Conservation (phyloP, 2,113 vertebrate species). For the Aepyceros melampus region DNA sequence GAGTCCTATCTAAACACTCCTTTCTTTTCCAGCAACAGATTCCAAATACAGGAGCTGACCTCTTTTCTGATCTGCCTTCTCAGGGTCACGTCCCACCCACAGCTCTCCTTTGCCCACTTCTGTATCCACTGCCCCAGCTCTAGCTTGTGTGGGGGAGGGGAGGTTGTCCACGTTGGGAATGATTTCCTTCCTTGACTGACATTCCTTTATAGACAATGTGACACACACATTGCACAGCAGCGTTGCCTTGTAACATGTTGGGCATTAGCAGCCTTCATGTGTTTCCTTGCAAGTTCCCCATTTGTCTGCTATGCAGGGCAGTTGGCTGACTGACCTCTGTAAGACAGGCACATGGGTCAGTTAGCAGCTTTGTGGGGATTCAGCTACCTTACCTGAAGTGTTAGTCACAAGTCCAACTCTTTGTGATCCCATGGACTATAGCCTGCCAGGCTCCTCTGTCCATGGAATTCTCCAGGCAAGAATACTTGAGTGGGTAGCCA, state of each 20-base stretch:
- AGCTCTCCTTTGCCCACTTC: neutral
- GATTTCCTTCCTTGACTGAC: slow-evolving; percentile 53
- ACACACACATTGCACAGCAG: slow-evolving; percentile 43
- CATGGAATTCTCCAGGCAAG: neutral
- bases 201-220: slow-evolving; percentile 59
- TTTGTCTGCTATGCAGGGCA: slow-evolving; percentile 4
- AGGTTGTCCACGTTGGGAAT: neutral
- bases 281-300: slow-evolving; percentile 59
- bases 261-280: slow-evolving; percentile 47
- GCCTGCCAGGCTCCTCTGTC: neutral
- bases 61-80: neutral
- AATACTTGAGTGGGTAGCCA: neutral
- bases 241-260: slow-evolving; percentile 20
- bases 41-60: neutral
- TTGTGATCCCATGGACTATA: neutral
- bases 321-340: neutral
- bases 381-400: neutral
- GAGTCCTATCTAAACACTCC: neutral
- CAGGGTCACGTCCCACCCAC: neutral
- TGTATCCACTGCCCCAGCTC: too few species aligned
- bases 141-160: neutral
- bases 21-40: neutral
- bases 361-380: neutral
- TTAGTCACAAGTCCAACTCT: neutral
- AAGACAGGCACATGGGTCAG: too few species aligned